Percentiles rank a stretch among this genome's conserved stretches.
Evolutionary conservation across 1,140 invertebrate genomes (phyloP).

Genomic region (Acyrthosiphon pisum): DNA sequence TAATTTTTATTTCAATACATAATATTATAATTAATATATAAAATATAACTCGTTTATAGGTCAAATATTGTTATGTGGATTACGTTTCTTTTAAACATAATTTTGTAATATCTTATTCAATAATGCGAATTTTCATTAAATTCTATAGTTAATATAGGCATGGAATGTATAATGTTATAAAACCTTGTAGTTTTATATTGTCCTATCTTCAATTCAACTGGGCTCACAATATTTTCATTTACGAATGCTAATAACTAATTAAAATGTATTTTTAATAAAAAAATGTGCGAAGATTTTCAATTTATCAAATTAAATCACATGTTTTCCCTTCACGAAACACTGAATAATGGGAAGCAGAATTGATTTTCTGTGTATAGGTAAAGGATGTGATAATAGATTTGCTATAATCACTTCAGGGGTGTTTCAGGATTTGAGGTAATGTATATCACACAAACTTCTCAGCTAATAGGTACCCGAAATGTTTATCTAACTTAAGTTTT

Average conservation of each 20-base stretch:
- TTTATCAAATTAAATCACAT: not conserved
- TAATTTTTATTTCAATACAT: not conserved
- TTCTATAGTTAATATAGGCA: not conserved
- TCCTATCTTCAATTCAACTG: not conserved
- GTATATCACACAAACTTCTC: not conserved
- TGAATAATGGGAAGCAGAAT: not conserved
- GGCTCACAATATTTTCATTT: not conserved
- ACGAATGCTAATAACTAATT: not conserved
- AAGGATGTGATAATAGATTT: constrained; percentile 1
- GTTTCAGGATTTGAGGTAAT: not conserved
- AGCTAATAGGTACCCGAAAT: not conserved
- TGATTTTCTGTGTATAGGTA: not conserved
- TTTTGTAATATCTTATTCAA: not conserved
- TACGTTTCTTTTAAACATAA: not conserved
- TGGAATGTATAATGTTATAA: not conserved
- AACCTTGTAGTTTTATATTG: not conserved
- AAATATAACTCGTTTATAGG: too few species aligned
- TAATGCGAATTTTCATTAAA: not conserved
- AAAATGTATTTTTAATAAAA: not conserved
- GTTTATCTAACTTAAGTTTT: not conserved
- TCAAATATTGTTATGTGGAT: not conserved
- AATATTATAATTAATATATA: not conserved
- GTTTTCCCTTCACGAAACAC: not conserved
- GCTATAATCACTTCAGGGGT: not conserved
- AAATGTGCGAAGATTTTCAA: not conserved